These are phyloP conservation scores for Distichodus sexfasciatus DNA, from an alignment of 2,797 vertebrate genomes.

Conservation along the genomic window DNA sequence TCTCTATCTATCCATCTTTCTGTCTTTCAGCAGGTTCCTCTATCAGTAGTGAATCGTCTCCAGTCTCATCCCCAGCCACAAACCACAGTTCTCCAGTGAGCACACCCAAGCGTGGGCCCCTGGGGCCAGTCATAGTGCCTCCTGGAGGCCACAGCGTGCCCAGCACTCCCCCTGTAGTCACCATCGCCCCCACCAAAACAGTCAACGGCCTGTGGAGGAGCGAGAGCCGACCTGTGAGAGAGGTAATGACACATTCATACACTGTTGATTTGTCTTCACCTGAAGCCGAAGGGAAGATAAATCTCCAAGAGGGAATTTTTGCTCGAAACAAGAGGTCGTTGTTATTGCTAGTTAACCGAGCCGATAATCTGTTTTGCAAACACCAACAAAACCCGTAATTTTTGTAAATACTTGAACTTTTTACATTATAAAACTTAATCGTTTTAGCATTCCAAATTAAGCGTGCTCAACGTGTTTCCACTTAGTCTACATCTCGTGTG, in stretches of 20 bases:
- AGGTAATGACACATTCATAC: conserved; percentile 11
- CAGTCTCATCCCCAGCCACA: conserved; percentile 94
- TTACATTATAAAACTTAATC: too few relatives aligned
- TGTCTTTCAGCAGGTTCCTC: conserved; percentile 82
- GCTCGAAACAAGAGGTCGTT: too few relatives aligned
- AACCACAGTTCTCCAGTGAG: conserved; percentile 97
- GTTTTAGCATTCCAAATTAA: too few relatives aligned
- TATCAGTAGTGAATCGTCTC: conserved; percentile 96
- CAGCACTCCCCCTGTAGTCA: conserved; percentile 96
- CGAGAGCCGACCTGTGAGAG: conserved; percentile 86
- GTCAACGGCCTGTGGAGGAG: conserved; percentile 96
- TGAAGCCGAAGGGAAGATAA: too few relatives aligned
- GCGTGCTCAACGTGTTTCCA: too few relatives aligned
- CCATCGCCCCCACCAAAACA: conserved; percentile 96
- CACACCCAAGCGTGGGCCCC: conserved; percentile 92
- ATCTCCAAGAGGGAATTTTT: too few relatives aligned
- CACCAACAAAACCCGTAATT: too few relatives aligned
- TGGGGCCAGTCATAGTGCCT: conserved; percentile 89
- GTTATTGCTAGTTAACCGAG: too few relatives aligned
- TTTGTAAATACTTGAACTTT: too few relatives aligned
- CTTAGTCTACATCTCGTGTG: too few relatives aligned
- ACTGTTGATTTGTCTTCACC: neutral
- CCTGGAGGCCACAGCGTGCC: conserved; percentile 90
- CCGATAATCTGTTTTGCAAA: too few relatives aligned
- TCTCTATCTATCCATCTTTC: neutral